Conservation (phyloP, 2,113 vertebrate genomes). For the Antechinus stuartii region DNA sequence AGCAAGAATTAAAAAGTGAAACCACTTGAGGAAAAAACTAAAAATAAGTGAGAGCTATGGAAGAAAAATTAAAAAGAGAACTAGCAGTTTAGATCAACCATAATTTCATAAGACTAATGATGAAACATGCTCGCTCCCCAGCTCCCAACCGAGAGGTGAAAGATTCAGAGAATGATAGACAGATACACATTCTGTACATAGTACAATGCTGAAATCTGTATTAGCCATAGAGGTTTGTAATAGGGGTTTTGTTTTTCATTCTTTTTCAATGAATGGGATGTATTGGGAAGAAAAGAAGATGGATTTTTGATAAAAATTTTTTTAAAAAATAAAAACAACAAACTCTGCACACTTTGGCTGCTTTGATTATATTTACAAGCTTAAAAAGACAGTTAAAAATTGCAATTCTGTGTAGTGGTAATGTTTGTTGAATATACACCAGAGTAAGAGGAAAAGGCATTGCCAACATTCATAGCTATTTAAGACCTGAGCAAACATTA, state of each 20-base stretch:
- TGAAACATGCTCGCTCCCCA: background rate
- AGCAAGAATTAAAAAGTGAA: background rate
- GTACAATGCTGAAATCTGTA: background rate
- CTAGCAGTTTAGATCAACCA: too few species aligned
- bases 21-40: background rate
- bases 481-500: conserved; percentile 41
- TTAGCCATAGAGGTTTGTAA: background rate
- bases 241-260: background rate
- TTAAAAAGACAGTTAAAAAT: background rate
- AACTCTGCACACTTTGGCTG: background rate
- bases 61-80: background rate
- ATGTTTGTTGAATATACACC: background rate
- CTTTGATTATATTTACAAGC: background rate
- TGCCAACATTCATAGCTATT: background rate
- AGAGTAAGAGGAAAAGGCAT: background rate
- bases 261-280: background rate
- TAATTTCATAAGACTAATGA: background rate
- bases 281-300: background rate
- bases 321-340: background rate
- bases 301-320: background rate
- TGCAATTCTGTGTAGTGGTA: background rate
- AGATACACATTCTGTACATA: background rate
- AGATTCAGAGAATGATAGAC: background rate
- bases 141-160: too few species aligned
- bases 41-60: background rate